phyloP scores from a whole-genome alignment of 2,888 invertebrate species.

The Brenthis ino region DNA sequence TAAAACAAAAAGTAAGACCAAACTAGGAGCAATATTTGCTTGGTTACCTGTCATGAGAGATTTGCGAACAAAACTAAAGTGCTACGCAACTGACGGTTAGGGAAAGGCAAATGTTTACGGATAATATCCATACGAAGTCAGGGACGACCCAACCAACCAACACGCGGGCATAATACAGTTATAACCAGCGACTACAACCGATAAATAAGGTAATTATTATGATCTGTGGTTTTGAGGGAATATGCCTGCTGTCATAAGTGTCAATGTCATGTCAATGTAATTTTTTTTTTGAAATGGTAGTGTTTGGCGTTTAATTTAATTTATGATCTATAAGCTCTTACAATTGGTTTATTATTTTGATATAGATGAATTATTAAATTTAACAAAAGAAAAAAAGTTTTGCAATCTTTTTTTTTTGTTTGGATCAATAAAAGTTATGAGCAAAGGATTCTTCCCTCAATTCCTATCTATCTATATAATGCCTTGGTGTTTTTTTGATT shows the following conservation, averaged over 20 bases:
- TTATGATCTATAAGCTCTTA: no score
- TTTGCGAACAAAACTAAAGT: constrained; percentile 64
- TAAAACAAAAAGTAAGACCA: constrained; percentile 35
- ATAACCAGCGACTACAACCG: constrained; percentile 63
- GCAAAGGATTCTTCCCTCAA: constrained; percentile 10
- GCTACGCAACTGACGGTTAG: constrained; percentile 78
- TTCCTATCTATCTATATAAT: constrained; percentile 13
- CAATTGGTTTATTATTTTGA: neutral
- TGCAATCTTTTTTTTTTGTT: no score
- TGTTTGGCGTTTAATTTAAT: no score
- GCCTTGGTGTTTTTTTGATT: constrained; percentile 20
- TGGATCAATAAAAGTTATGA: neutral
- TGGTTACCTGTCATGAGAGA: constrained; percentile 80
- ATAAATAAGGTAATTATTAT: constrained; percentile 63
- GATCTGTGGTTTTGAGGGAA: constrained; percentile 48
- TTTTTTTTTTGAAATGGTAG: neutral
- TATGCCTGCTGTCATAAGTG: constrained; percentile 9
- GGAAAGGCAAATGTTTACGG: constrained; percentile 45
- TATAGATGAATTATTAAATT: neutral
- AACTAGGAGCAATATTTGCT: constrained; percentile 71
- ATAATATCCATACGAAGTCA: constrained; percentile 33
- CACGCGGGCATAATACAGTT: constrained; percentile 81
- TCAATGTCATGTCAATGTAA: no score
- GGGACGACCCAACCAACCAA: constrained; percentile 67
- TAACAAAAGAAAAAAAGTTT: no score